Base-by-base conservation (phyloP, 1,140 invertebrate genomes). In the Eriocheir sinensis region DNA sequence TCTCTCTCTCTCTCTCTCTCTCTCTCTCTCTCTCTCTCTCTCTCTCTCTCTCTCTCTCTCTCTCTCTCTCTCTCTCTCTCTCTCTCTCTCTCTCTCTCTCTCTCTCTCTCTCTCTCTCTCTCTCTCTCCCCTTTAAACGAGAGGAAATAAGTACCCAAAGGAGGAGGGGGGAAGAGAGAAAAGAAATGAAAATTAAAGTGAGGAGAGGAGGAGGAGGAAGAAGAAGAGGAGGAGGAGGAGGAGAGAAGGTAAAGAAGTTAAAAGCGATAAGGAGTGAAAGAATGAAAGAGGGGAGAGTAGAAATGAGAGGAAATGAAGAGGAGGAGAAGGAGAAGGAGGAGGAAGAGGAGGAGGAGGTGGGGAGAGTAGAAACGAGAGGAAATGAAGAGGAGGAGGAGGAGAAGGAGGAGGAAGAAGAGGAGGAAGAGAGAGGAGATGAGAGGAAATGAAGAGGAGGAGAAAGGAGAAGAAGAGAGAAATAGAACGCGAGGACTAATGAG, bases 11-110 rank as follows among this genome's bases (percentile, higher is more conserved):
- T 38, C 81, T 83, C 81, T 38, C 81, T 38, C 81, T 83, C 81
- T 38, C 81, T 38, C 36, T 83, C 30, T 83, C 81, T 38, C 36
- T 34, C 30, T 38, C 81, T 38, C 36, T 38, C 30, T 38, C 81
- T 38, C 81, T 83, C 81, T 32, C 81, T 38, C 81, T 83, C 81
- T 38, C 81, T 38, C 81, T 83, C 30, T 83, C 81, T 38, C 36
- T 34, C 81, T 38, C 81, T 38, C 36, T 83, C 30, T 38, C 81
- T 38, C 81, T 83, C 81, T 38, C 81, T 38, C 81, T 34, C 81
- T 38, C 81, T 83, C 48, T 53, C 48, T 53, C 48, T 53, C 48
- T 53, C 48, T 53, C 48, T 53, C 48, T 53, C 48, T 21, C 48
- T 9, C 48, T 53, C 21, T 0, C 8, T 9, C 21, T 53, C 48